Evolutionary conservation across 2,113 vertebrate genomes (phyloP).

Genomic region (Misgurnus mizolepis): DNA sequence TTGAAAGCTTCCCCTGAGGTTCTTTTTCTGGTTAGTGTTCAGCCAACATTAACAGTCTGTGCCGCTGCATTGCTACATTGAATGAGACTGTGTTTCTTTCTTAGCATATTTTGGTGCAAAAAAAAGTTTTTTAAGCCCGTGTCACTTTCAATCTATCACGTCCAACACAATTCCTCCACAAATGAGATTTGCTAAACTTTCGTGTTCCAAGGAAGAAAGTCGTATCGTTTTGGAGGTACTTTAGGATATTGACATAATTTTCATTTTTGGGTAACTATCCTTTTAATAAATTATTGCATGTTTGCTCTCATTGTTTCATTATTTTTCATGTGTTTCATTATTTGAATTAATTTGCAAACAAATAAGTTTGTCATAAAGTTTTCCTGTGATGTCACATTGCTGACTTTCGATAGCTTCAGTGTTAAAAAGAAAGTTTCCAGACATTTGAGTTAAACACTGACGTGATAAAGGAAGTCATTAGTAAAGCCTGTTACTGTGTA

Average conservation of each 20-base stretch:
- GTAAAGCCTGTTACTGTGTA: neutral
- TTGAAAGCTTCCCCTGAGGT: neutral
- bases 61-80: neutral
- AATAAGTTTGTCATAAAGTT: neutral
- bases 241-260: no score
- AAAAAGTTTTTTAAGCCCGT: neutral
- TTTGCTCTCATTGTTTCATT: no score
- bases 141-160: no score
- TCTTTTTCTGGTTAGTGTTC: constrained; percentile 24
- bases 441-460: constrained; percentile 16
- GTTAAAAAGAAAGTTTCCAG: neutral
- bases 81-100: constrained; percentile 9
- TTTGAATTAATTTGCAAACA: no score
- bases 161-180: no score
- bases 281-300: no score
- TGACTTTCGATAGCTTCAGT: neutral
- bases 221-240: no score
- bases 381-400: neutral
- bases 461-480: neutral
- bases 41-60: constrained; percentile 19
- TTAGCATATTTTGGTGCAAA: neutral
- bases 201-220: no score
- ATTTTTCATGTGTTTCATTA: no score
- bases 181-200: no score
- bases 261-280: no score